Percentiles rank a stretch among this genome's conserved stretches.
phyloP scores from a whole-genome alignment of 2,797 vertebrate genomes.

The Vespertilio murinus region DNA sequence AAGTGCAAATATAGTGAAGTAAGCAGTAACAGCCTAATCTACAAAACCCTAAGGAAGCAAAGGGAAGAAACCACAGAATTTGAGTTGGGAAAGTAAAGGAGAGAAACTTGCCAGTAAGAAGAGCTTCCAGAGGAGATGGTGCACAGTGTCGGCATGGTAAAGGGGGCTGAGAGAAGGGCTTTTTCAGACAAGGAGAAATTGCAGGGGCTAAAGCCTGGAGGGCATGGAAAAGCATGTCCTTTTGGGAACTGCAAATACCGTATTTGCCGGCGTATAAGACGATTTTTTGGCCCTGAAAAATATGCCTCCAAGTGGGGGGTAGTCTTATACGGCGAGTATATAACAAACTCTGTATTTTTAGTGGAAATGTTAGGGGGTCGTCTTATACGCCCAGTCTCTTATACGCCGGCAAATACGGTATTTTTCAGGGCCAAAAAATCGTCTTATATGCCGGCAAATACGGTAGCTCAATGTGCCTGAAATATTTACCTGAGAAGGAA shows the following conservation, averaged over 20 bases:
- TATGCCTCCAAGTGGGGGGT: too few species aligned
- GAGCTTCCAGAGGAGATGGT: background rate
- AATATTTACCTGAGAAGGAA: background rate
- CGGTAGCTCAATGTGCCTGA: background rate
- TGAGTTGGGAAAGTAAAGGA: background rate
- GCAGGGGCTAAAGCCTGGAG: background rate
- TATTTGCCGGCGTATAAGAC: too few species aligned
- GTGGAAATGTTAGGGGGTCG: too few species aligned
- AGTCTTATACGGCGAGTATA: too few species aligned
- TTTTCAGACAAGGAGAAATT: background rate
- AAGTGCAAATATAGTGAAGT: background rate
- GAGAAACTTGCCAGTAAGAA: background rate
- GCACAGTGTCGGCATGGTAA: accelerated
- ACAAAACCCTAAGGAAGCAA: background rate
- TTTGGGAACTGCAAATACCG: background rate
- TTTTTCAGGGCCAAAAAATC: too few species aligned
- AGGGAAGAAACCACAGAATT: background rate
- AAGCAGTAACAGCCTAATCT: background rate
- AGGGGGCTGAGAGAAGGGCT: background rate
- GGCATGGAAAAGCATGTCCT: background rate
- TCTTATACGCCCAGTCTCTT: too few species aligned
- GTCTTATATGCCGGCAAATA: too few species aligned
- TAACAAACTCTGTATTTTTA: too few species aligned
- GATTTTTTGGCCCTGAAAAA: too few species aligned
- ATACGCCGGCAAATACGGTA: too few species aligned